Percentiles rank a stretch among this genome's conserved stretches.
phyloP scores from a whole-genome alignment of 2,888 invertebrate species.

The Urechis unicinctus region DNA sequence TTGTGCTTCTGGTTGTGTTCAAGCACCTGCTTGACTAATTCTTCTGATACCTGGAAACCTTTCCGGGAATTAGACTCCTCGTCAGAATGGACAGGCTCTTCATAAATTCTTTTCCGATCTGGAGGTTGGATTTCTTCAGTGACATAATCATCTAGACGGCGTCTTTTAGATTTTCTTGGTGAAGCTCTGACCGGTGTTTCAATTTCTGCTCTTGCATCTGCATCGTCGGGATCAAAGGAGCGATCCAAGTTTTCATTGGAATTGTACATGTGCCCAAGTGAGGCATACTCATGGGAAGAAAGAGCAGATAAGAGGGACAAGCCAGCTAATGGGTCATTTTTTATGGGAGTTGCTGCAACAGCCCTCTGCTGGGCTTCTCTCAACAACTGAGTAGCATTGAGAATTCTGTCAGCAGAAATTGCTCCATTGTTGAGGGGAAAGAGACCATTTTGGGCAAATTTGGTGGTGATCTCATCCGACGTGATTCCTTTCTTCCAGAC shows the following conservation, averaged over 20 bases:
- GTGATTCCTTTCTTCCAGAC: conserved; percentile 16
- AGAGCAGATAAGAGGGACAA: conserved; percentile 18
- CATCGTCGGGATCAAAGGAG: not conserved
- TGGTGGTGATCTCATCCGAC: conserved; percentile 13
- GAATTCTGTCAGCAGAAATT: conserved; percentile 17
- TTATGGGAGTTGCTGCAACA: not conserved
- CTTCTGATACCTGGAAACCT: conserved; percentile 1
- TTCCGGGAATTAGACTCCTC: not conserved
- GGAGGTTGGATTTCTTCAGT: not conserved
- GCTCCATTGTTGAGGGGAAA: conserved; percentile 21
- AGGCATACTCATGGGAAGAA: conserved; percentile 19
- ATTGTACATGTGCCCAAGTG: conserved; percentile 12
- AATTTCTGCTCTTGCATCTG: too few relatives aligned
- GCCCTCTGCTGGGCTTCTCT: conserved; percentile 5
- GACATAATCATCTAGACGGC: not conserved
- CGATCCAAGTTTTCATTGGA: not conserved
- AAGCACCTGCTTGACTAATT: conserved; percentile 2
- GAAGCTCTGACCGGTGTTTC: not conserved
- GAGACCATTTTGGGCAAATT: conserved; percentile 19
- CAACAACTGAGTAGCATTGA: conserved; percentile 8
- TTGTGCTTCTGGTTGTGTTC: not conserved
- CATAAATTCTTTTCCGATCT: too few relatives aligned
- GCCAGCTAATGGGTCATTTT: conserved; percentile 2
- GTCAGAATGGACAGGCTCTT: not conserved
- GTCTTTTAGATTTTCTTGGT: not conserved